phyloP scores from a whole-genome alignment of 2,113 vertebrate genomes.

The Rhinogobius similis region DNA sequence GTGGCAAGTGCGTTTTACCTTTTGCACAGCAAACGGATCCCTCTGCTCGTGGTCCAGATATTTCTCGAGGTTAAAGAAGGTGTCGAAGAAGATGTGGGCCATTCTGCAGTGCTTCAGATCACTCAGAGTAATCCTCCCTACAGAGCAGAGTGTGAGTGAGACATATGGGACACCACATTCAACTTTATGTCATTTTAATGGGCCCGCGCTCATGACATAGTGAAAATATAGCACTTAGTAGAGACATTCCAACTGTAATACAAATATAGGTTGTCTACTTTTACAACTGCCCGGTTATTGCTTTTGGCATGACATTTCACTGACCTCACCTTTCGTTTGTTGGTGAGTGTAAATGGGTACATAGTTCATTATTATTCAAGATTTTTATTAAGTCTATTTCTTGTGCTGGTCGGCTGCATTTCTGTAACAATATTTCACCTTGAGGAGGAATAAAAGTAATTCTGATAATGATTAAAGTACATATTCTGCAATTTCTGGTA shows the following conservation, averaged over 20 bases:
- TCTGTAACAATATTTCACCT: no score
- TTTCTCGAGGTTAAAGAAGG: constrained; percentile 98
- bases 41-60: constrained; percentile 99
- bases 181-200: neutral
- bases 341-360: neutral
- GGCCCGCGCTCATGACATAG: neutral
- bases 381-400: no score
- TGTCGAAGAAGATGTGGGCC: constrained; percentile 98
- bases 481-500: no score
- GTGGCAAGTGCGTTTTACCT: constrained; percentile 79
- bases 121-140: constrained; percentile 91
- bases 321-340: neutral
- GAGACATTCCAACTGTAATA: neutral
- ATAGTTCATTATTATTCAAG: no score
- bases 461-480: no score
- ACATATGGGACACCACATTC: neutral
- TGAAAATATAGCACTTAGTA: neutral
- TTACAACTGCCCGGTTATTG: neutral
- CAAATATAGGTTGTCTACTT: neutral
- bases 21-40: constrained; percentile 98
- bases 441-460: no score
- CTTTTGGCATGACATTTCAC: neutral
- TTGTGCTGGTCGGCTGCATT: no score
- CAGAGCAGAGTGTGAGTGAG: constrained; percentile 13
- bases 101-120: constrained; percentile 95